Evolutionary conservation across 2,888 invertebrate species (phyloP), one percentile per base, ranked within the genome.

Genomic region (Lepidocyrtinus sp.): DNA sequence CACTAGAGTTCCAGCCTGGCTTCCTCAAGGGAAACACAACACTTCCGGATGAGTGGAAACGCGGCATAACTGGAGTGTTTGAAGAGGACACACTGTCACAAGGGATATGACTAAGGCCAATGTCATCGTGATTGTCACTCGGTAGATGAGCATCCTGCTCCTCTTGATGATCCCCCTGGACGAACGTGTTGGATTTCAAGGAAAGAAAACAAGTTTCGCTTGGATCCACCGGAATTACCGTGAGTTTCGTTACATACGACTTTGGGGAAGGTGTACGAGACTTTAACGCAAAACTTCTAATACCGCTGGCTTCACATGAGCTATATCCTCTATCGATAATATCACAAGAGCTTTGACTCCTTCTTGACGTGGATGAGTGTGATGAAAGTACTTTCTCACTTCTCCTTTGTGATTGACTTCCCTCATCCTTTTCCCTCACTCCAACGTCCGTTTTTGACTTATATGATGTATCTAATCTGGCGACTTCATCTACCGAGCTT

Each of bases 11-110:
- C 84, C 83, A 85, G 36, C 74, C 79, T 12, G 78, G 73, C 36
- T 79, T 79, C 59, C 80, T 26, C 22, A 59, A 21, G 19, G 84
- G 83, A 62, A 85, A 84, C 2, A 84, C 71, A 2, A 85, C 81
- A 9, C 79, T 81, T 67, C 80, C 72, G 62, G 83, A 83, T 21
- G 79, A 72, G n/a, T 80, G 76, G 27, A 84, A 85, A 25, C 84
- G 79, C 15, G 79, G 79, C 81, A 85, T 82, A 24, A 84, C 82
- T 46, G 84, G 85, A 71, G 86, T 85, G 67, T 85, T 85, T 67
- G 84, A 82, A 27, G 81, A 81, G 21, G 84, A 84, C 27, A 84
- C 81, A 24, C 81, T 82, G 65, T 84, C 81, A 24, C 61, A 72
- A 1, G 81, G 79, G 46, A 82, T 63, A 59, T 82, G 75, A 75